These are phyloP conservation scores for Ctenopoma kingsleyae DNA, from an alignment of 2,797 vertebrate species.

Conservation along the genomic window DNA sequence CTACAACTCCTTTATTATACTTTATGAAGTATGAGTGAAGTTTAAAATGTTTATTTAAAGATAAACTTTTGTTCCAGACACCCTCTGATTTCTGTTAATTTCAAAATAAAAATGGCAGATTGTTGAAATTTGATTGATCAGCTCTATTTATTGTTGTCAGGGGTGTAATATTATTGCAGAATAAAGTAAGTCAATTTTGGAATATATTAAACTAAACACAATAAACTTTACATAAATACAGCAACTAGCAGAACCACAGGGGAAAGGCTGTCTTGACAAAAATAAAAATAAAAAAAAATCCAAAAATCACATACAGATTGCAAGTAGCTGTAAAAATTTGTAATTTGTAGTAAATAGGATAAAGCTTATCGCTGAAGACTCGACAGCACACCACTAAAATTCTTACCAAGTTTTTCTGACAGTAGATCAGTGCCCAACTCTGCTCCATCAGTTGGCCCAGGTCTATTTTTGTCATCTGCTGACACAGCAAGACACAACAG, in stretches of 20 bases:
- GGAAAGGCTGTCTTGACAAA: neutral
- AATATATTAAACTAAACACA: too few relatives aligned
- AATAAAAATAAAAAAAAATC: neutral
- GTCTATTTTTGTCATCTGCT: slow-evolving; percentile 74
- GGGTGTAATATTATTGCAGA: neutral
- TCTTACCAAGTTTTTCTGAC: slow-evolving; percentile 76
- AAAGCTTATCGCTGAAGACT: neutral
- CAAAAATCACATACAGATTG: neutral
- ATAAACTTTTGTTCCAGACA: neutral
- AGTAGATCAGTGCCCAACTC: slow-evolving; percentile 48
- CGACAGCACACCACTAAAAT: neutral
- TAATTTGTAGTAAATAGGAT: slow-evolving; percentile 1
- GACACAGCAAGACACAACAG: slow-evolving; percentile 38
- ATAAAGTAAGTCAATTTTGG: neutral
- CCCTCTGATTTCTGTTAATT: neutral
- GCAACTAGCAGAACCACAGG: too few relatives aligned
- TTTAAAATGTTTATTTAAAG: neutral
- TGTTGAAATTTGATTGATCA: too few relatives aligned
- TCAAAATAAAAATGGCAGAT: neutral
- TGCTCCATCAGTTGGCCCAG: slow-evolving; percentile 19
- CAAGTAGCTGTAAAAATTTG: neutral
- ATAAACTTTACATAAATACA: too few relatives aligned
- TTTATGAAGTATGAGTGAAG: too few relatives aligned
- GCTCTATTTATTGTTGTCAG: neutral
- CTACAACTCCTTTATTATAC: too few relatives aligned